A percentile compares a stretch with the other conserved stretches of the same genome.
phyloP scores from a whole-genome alignment of 2,888 invertebrate species.

The Lagria hirta region DNA sequence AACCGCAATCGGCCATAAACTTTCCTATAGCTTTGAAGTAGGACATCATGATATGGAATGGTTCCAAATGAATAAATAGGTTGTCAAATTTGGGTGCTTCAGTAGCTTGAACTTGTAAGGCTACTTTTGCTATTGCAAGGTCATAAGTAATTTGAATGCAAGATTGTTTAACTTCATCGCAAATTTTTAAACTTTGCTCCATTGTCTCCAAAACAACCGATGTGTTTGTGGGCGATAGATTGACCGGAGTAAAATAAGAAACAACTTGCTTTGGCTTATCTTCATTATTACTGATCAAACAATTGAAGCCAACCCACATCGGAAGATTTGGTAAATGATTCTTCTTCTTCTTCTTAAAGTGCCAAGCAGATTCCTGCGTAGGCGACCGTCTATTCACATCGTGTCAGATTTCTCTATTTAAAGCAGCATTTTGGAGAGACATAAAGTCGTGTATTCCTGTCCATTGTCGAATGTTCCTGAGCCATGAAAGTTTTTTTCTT shows the following conservation, averaged over 20 bases:
- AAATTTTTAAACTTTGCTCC: constrained; percentile 30
- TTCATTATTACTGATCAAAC: constrained; percentile 29
- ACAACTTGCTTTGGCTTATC: constrained; percentile 33
- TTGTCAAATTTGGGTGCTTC: constrained; percentile 21
- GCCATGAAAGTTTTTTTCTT: constrained; percentile 1
- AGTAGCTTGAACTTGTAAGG: constrained; percentile 31
- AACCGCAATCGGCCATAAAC: constrained; percentile 28
- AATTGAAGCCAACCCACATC: constrained; percentile 24
- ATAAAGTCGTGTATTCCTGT: no score
- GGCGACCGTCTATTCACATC: constrained; percentile 1
- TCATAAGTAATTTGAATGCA: constrained; percentile 31
- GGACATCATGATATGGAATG: constrained; percentile 36
- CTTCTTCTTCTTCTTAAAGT: no score
- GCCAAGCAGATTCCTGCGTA: no score
- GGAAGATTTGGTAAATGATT: constrained; percentile 18
- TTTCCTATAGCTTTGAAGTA: constrained; percentile 33
- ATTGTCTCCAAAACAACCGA: constrained; percentile 38
- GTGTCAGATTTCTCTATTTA: no score
- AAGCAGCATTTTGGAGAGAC: no score
- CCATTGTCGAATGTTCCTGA: no score
- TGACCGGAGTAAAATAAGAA: constrained; percentile 39
- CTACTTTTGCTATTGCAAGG: no score
- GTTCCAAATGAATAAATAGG: constrained; percentile 36
- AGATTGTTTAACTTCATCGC: constrained; percentile 31
- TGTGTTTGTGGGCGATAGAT: constrained; percentile 38